Evolutionary conservation across 2,888 invertebrate species (phyloP).

Genomic region (Cephus pygmeus): DNA sequence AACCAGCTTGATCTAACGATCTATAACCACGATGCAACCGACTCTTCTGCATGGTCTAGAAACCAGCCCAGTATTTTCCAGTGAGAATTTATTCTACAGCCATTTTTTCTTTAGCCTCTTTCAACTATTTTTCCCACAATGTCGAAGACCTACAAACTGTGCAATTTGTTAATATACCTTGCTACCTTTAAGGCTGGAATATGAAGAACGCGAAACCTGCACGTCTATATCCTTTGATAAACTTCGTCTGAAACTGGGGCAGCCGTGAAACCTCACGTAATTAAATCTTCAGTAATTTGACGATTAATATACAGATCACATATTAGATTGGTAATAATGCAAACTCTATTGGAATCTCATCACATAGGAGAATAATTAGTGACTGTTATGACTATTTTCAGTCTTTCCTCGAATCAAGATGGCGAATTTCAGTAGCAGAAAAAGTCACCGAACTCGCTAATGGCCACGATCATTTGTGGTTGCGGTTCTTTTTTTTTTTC

Average conservation of each 20-base stretch:
- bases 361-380: not conserved
- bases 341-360: not conserved
- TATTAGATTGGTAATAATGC: not conserved
- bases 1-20: slow-evolving; percentile 29
- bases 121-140: slow-evolving; percentile 27
- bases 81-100: slow-evolving; percentile 8
- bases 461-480: not conserved
- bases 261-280: not conserved
- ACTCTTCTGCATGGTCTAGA: slow-evolving; percentile 22
- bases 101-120: slow-evolving; percentile 16
- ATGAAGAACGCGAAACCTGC: slow-evolving; percentile 48
- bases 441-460: not conserved
- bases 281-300: not conserved
- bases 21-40: slow-evolving; percentile 18
- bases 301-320: not conserved
- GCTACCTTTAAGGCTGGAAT: slow-evolving; percentile 42
- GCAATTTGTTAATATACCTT: slow-evolving; percentile 49
- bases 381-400: not conserved
- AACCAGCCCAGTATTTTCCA: slow-evolving; percentile 12
- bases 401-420: not conserved
- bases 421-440: not conserved
- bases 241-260: not conserved
- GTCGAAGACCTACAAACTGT: slow-evolving; percentile 43
- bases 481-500: not conserved
- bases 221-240: not conserved